These are phyloP conservation scores for Trichomalopsis sarcophagae DNA, from an alignment of 1,140 invertebrate genomes.

Conservation along the genomic window DNA sequence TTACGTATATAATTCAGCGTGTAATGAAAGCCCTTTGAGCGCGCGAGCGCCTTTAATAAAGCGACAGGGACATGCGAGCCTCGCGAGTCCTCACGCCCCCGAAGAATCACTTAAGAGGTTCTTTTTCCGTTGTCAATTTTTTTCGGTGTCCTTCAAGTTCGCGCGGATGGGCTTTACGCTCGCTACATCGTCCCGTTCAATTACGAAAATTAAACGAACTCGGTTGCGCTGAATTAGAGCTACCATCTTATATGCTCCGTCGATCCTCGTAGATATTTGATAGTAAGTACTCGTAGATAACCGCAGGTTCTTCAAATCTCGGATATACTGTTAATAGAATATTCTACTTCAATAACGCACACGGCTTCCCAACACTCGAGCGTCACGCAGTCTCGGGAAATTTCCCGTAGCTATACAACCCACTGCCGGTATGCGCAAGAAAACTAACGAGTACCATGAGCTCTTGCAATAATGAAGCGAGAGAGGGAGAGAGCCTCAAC, in stretches of 20 bases:
- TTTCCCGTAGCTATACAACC: neutral
- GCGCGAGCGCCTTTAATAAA: constrained; percentile 12
- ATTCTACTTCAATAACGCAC: too few species aligned
- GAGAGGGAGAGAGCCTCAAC: neutral
- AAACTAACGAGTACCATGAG: constrained; percentile 29
- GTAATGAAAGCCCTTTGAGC: constrained; percentile 44
- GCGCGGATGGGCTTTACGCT: neutral
- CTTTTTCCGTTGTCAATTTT: neutral
- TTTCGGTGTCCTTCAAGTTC: neutral
- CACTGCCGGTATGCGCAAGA: neutral
- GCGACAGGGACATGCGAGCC: neutral
- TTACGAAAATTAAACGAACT: neutral
- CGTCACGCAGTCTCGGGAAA: neutral
- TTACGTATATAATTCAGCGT: constrained; percentile 50
- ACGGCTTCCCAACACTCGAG: neutral
- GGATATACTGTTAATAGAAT: too few species aligned
- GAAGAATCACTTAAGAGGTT: neutral
- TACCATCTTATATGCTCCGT: too few species aligned
- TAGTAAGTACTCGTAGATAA: too few species aligned
- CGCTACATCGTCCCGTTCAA: neutral
- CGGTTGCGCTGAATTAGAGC: too few species aligned
- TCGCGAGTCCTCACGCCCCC: neutral
- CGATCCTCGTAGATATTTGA: too few species aligned
- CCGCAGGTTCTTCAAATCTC: too few species aligned
- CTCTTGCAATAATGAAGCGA: constrained; percentile 27